Base-by-base conservation (phyloP, 2,888 invertebrate species). In the Mimas tiliae region DNA sequence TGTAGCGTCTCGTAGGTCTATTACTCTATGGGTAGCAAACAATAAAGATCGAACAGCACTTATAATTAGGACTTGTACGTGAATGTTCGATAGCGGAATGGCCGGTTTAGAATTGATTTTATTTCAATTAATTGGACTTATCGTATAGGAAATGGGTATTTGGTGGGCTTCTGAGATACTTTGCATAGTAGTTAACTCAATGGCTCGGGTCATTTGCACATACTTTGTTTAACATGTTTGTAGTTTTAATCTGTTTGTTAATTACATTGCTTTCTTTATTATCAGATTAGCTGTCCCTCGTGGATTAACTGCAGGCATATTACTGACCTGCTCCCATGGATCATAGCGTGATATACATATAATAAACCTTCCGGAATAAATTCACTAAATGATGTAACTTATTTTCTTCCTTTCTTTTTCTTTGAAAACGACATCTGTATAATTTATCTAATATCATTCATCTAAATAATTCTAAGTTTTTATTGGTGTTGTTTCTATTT, bases 41-140 rank as follows among this genome's bases (percentile, higher is more conserved):
- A 93, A 93, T 93, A 92, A 91, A 90, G 90, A 90, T 90, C 88
- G 86, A 86, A 92, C 82, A 79, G 70, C 74, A 74, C 84, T 85
- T 90, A 91, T 91, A 91, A 92, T 91, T 90, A 91, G 90, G 83
- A 84, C 87, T 88, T 83, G 86, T 83, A 82, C 77, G 74, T 70
- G 73, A 76, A 80, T 80, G 79, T 79, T 79, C 79, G 90, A 90
- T 90, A 90, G 86, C 81, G 80, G 78, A 86, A 84, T 85, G 77
- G 79, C 74, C 72, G 72, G 75, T 73, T 83, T 78, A 73, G 77
- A 79, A 82, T 86, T 88, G 86, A 88, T 87, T 89, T 88, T 86
- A 81, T 84, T 84, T 81, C 87, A 86, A 87, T 88, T 88, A 89
- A 86, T 88, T 85, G 87, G 84, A 80, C 80, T 81, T 87, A 86